A percentile compares a stretch with the other conserved stretches of the same genome.
Evolutionary conservation across 1,140 invertebrate genomes (phyloP).

Genomic region (Drosophila aff.): DNA sequence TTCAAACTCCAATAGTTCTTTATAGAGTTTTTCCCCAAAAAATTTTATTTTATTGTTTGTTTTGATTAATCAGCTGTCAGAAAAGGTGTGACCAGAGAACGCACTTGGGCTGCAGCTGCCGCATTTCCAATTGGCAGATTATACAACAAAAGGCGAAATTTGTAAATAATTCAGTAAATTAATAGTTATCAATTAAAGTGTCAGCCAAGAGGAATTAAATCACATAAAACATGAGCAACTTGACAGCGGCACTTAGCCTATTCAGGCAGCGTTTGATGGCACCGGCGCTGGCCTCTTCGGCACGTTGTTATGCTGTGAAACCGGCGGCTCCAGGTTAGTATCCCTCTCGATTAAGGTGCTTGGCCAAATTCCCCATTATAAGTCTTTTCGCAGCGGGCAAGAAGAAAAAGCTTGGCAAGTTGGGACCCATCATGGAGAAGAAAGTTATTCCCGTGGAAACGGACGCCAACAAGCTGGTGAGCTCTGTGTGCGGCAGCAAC

Average conservation of each 20-base stretch:
- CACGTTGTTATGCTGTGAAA: constrained; percentile 68
- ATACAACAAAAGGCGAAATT: constrained; percentile 31
- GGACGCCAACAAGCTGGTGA: constrained; percentile 92
- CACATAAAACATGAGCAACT: constrained; percentile 42
- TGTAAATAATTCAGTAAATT: constrained; percentile 34
- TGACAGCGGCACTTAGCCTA: constrained; percentile 40
- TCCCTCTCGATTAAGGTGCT: neutral
- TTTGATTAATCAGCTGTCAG: constrained; percentile 29
- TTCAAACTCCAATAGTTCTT: neutral
- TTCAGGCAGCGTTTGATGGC: constrained; percentile 53
- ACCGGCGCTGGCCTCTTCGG: constrained; percentile 25
- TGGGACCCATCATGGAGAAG: constrained; percentile 88
- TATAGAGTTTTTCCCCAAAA: neutral
- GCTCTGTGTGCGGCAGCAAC: constrained; percentile 94
- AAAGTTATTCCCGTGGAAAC: constrained; percentile 93
- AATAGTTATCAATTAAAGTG: constrained; percentile 11
- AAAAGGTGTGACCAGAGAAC: neutral
- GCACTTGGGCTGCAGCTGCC: neutral
- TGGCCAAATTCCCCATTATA: neutral
- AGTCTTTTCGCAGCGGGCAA: constrained; percentile 52
- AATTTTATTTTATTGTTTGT: constrained; percentile 4
- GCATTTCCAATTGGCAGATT: constrained; percentile 11
- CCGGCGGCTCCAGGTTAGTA: constrained; percentile 59
- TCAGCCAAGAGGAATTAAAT: neutral
- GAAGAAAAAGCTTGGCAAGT: constrained; percentile 88